Evolutionary conservation across 1,140 invertebrate genomes (phyloP), one percentile per base, ranked within the genome.

Genomic region (Penaeus vannamei): DNA sequence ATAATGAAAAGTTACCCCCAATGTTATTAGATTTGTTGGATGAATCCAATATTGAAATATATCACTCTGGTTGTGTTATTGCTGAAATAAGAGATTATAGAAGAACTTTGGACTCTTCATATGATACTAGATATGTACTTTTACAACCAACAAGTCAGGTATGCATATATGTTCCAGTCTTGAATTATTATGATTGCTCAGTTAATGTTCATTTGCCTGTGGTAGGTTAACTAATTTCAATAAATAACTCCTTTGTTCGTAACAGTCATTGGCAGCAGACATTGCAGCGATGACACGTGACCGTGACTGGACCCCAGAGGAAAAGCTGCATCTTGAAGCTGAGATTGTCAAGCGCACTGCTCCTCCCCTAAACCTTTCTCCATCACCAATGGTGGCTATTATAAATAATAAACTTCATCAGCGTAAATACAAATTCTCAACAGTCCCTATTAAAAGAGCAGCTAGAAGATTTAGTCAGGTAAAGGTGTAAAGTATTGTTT

Each of bases 21-120:
- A 95, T 96, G 91, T 93, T 98, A 59, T 94, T 97, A 89, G 97
- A 98, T 93, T 93, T 98, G 85, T 93, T 98, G 76, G 97, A 97
- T 92, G 94, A 95, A 85, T 95, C 96, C 91, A 95, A 96, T 91
- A 95, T 96, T 32, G 95, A 96, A 93, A 94, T 98, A 32, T 98
- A 98, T 94, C 98, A 98, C 92, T 96, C 95, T 91, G 97, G 97
- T 53, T 98, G 97, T 94, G 96, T 98, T 77, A 96, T 98, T 92
- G 96, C 96, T 90, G 97, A 98, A 95, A 95, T 99, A 90, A 94
- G 97, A 92, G 97, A 98, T 94, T 97, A 97, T 92, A 94, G 97
- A 91, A 96, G 97, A 29, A 92, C 93, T 64, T 91, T 92, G 19
- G 93, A 92, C 85, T 76, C 89, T 32, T 90, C 90, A 36, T 93